Conservation (phyloP, 2,113 vertebrate species). For the Rhodinocichla rosea region DNA sequence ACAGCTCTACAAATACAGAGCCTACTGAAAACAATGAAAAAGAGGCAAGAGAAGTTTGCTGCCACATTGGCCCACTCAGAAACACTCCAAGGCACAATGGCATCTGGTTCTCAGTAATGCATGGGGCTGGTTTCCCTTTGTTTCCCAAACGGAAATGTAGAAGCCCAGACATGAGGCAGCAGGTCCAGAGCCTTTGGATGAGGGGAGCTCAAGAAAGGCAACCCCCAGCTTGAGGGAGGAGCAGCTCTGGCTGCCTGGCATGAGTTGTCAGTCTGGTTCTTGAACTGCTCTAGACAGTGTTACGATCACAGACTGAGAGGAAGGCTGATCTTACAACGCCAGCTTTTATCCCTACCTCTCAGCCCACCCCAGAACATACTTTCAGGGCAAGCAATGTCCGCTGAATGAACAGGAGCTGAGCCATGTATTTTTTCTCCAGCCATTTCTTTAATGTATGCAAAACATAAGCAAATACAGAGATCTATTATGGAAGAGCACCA, state of each 20-base stretch:
- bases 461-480: background rate
- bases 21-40: background rate
- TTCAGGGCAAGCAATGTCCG: background rate
- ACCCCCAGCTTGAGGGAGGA: background rate
- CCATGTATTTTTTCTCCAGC: background rate
- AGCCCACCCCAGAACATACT: background rate
- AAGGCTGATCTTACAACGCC: background rate
- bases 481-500: slow-evolving; percentile 9
- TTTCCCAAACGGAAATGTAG: background rate
- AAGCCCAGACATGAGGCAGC: background rate
- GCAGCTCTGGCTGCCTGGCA: background rate
- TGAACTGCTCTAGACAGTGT: background rate
- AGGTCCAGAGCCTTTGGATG: background rate
- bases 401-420: background rate
- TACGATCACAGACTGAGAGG: background rate
- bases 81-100: background rate
- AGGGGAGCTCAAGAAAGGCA: background rate
- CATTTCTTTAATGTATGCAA: fast-evolving
- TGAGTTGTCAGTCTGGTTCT: background rate
- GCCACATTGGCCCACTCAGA: background rate
- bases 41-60: background rate
- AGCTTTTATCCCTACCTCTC: background rate
- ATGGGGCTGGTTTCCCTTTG: background rate
- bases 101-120: background rate
- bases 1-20: background rate